Conservation (phyloP, 2,888 invertebrate genomes). For the Catonia carolina region DNA sequence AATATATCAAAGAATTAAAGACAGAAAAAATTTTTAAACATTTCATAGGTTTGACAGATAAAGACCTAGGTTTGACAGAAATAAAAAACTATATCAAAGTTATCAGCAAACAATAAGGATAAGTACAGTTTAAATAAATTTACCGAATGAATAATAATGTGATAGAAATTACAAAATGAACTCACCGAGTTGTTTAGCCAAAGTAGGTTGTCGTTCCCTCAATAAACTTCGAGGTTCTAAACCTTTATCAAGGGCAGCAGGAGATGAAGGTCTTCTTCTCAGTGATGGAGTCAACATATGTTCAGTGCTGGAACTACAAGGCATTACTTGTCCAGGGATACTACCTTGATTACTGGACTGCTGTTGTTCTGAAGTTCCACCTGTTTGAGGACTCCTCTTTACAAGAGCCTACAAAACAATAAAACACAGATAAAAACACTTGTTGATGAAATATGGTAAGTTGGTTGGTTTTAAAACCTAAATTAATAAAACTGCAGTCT, state of each 20-base stretch:
- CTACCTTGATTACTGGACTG: constrained; percentile 34
- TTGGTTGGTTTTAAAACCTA: too few species aligned
- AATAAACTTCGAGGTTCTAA: constrained; percentile 39
- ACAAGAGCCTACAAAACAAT: constrained; percentile 48
- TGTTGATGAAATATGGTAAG: background rate
- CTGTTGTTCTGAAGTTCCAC: constrained; percentile 30
- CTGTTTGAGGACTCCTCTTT: constrained; percentile 53
- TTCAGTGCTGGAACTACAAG: constrained; percentile 44
- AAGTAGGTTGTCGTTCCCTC: constrained; percentile 44
- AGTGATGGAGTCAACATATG: constrained; percentile 52
- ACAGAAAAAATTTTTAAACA: too few species aligned
- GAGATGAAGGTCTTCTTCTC: constrained; percentile 55
- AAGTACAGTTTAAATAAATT: too few species aligned
- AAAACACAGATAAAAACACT: too few species aligned
- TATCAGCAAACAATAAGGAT: too few species aligned
- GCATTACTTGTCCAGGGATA: constrained; percentile 32
- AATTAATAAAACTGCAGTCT: too few species aligned
- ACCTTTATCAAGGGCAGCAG: constrained; percentile 33
- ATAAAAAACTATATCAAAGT: too few species aligned
- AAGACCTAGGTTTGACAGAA: too few species aligned
- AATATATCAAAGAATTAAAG: too few species aligned
- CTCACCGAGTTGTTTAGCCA: constrained; percentile 50
- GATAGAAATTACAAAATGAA: too few species aligned
- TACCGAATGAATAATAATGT: too few species aligned
- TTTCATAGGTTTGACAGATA: too few species aligned